Base-by-base conservation (phyloP, 2,888 invertebrate genomes). In the Drosophila recens region DNA sequence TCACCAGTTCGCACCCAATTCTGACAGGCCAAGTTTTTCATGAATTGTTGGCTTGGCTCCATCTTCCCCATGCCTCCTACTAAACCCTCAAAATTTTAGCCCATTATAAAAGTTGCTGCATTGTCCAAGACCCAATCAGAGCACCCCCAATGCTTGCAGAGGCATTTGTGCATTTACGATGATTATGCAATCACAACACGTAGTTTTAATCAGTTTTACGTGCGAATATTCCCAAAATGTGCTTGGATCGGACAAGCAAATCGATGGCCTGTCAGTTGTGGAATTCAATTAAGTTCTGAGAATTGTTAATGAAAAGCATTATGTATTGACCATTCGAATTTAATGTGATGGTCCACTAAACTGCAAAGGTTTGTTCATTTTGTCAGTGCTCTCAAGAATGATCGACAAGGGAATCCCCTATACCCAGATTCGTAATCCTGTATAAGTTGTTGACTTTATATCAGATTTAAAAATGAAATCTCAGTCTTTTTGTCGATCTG, bases 201-300 rank as follows among this genome's bases (percentile, higher is more conserved):
- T 90, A 84, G 61, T 76, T 85, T 88, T 90, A 90, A 90, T 90
- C 89, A 90, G 86, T 83, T 80, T 72, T 85, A 89, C 91, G 90
- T 90, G 91, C 80, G 59, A 80, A 80, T 76, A 78, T 74, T 67
- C 54, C 46, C 48, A 45, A 27, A 73, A 66, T 59, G 30, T 62
- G 9, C 45, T 33, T 53, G 10, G 27, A 53, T 42, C 38, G 42
- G 51, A 23, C 38, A 43, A 53, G 42, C n/a, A 13, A 34, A 23
- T 53, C 23, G 15, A 15, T 54, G 52, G 49, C 36, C 48, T 65
- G 75, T 66, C 75, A 69, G 15, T 51, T 53, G 51, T 42, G 52
- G 40, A 71, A 79, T 67, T 64, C 67, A 76, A 84, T 81, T 81
- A 74, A 76, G 64, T 66, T 73, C 70, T 56, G 54, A 13, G 66